Evolutionary conservation across 2,113 vertebrate species (phyloP).

Genomic region (Tachysurus vachellii): DNA sequence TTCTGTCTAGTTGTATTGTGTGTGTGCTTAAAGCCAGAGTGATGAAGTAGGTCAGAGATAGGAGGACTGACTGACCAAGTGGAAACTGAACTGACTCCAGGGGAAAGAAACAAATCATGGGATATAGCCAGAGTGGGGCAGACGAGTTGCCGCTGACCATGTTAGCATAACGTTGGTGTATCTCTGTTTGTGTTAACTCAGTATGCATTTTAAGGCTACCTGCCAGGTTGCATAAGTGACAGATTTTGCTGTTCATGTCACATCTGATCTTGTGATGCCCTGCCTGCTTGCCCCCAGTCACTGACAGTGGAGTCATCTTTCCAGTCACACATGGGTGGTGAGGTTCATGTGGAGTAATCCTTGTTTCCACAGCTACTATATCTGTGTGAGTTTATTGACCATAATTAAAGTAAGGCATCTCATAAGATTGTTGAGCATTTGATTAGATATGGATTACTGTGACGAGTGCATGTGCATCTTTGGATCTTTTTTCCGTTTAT

Average conservation of each 20-base stretch:
- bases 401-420: neutral
- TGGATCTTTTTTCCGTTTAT: conserved; percentile 10
- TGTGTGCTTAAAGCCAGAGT: conserved; percentile 33
- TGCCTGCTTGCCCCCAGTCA: conserved; percentile 14
- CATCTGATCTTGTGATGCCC: conserved; percentile 33
- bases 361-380: conserved; percentile 20
- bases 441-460: neutral
- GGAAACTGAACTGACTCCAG: conserved; percentile 50
- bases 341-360: conserved; percentile 37
- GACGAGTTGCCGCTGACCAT: conserved; percentile 23
- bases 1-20: conserved; percentile 12
- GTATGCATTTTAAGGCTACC: conserved; percentile 4
- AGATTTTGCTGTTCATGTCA: conserved; percentile 30
- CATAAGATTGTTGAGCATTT: neutral
- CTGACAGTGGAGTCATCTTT: conserved; percentile 35
- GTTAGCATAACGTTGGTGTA: conserved; percentile 9
- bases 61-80: conserved; percentile 54
- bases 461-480: neutral
- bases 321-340: conserved; percentile 23
- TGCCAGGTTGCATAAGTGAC: conserved; percentile 2
- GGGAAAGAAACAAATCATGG: conserved; percentile 28
- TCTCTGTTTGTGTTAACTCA: conserved; percentile 15
- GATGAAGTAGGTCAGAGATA: conserved; percentile 55
- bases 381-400: conserved; percentile 14
- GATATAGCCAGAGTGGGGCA: conserved; percentile 11